Evolutionary conservation across 2,113 vertebrate genomes (phyloP).

Genomic region (Polypterus bichir): DNA sequence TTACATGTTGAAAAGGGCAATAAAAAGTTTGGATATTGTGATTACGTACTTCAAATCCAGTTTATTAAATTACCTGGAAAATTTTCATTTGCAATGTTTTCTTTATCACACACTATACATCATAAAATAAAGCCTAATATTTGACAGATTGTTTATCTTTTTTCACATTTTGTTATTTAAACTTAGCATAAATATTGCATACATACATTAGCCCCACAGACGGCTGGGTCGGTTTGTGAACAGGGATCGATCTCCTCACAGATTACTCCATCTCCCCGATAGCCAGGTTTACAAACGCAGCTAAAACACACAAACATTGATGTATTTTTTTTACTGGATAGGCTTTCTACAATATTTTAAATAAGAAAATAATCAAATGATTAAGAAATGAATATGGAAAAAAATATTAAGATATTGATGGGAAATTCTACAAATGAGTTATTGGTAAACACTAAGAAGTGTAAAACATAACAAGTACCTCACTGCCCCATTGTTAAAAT

Average conservation of each 20-base stretch:
- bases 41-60: too few relatives aligned
- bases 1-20: too few relatives aligned
- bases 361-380: neutral
- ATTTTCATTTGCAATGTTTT: too few relatives aligned
- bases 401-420: neutral
- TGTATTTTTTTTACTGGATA: neutral
- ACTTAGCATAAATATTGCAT: too few relatives aligned
- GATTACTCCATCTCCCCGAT: conserved; percentile 63
- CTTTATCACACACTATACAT: too few relatives aligned
- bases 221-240: conserved; percentile 30
- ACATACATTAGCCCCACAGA: conserved; percentile 70
- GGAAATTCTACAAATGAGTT: neutral
- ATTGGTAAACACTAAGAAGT: neutral
- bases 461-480: conserved; percentile 40
- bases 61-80: too few relatives aligned
- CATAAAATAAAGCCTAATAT: too few relatives aligned
- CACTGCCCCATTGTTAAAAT: conserved; percentile 37
- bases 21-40: too few relatives aligned
- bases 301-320: conserved; percentile 29
- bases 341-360: too few relatives aligned
- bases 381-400: neutral
- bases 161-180: too few relatives aligned
- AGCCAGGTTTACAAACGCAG: conserved; percentile 78
- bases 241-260: conserved; percentile 69
- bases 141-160: too few relatives aligned